Evolutionary conservation across 2,888 invertebrate species (phyloP), one percentile per base, ranked within the genome.

Genomic region (Aradus depressus): DNA sequence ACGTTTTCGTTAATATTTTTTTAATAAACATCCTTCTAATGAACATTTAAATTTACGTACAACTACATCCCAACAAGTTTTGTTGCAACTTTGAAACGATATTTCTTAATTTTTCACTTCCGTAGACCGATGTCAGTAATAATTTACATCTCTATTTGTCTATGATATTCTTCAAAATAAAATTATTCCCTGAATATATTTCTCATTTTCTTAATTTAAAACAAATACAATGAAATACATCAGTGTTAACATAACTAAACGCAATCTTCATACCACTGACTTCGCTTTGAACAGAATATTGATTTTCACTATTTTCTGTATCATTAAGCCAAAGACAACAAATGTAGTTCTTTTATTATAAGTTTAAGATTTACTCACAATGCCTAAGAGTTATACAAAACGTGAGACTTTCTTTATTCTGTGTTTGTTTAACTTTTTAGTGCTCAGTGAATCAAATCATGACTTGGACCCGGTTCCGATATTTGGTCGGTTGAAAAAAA

Each of bases 251-350:
- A n/a, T n/a, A n/a, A n/a, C n/a, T n/a, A n/a, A n/a, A n/a, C n/a
- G n/a, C n/a, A n/a, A n/a, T n/a, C n/a, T n/a, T n/a, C n/a, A n/a
- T n/a, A n/a, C n/a, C n/a, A n/a, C n/a, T n/a, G 10, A 28, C 8
- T 28, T 12, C 35, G 16, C 5, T 34, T 34, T 38, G 38, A 38
- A 38, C 21, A 18, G 38, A 25, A 22, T 47, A 47, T 47, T 47
- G 47, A 47, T 47, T 47, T 47, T 47, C 38, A 37, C 23, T 4
- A 47, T 37, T 47, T 22, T 34, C n/a, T 37, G 34, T 19, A 25
- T 14, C 26, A 21, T 32, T 28, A 18, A 25, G 37, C 21, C n/a
- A 26, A 47, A 47, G 38, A 47, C 23, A 22, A 37, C 47, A 28
- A 47, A 47, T 47, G 47, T 47, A 47, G 47, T 25, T 37, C 35